Base-by-base conservation (phyloP, 2,113 vertebrate species). In the Amphiprion ocellaris region DNA sequence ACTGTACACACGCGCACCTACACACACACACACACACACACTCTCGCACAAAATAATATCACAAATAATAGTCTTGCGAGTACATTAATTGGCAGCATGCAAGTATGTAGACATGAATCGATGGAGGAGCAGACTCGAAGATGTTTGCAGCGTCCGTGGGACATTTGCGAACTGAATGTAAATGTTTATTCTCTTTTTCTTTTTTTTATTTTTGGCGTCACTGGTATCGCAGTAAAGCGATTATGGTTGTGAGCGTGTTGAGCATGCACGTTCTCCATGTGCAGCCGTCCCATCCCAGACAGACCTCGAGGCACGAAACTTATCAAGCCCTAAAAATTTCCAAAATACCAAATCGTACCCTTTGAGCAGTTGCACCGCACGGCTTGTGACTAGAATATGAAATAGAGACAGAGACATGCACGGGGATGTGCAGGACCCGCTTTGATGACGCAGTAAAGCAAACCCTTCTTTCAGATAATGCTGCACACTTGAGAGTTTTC, bases 1-100 rank as follows among this genome's bases (percentile, higher is more conserved):
- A 95, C 93, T 94, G 93, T 93, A 94, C 91, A 92, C 93, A 94
- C 90, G 81, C 92, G n/a, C 88, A 79, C 86, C 65, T 49, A 84
- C 87, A 74, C 65, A 60, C 69, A 74, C 56, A 79, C 28, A 30
- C 28, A 30, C 75, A 71, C 79, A 77, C 63, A 21, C 21, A 21
- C 21, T 21, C 74, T 70, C 7, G 26, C 77, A 74, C 81, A 74
- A 63, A 90, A 86, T 89, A 84, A 91, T 89, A 92, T 90, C 86
- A 76, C 83, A 90, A 88, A 90, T 89, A 85, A 89, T 81, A 67
- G 83, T 88, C 86, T 87, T 82, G 88, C 89, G 90, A 85, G 67
- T 82, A 77, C 77, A 74, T 65, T 87, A 80, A 91, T 90, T 89
- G 81, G 84, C 60, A 82, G 78, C 60, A 77, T 81, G 72, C 83